phyloP scores from a whole-genome alignment of 2,113 vertebrate genomes.

The Trematocara stigmaticum region DNA sequence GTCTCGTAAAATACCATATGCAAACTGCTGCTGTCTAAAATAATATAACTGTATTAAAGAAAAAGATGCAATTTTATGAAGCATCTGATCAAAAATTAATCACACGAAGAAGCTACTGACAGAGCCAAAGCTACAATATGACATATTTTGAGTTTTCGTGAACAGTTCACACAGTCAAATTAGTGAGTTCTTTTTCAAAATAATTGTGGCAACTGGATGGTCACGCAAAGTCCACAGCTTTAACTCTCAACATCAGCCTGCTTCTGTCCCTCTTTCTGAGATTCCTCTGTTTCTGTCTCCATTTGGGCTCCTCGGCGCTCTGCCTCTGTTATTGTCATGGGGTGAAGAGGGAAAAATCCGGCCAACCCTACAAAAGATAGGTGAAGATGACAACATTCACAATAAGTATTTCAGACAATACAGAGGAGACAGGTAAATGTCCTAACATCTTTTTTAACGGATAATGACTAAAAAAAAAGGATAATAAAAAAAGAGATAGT shows the following conservation, averaged over 20 bases:
- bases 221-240: not conserved
- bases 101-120: not conserved
- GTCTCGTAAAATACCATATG: not conserved
- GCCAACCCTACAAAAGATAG: conserved; percentile 63
- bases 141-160: not conserved
- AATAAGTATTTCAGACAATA: not conserved
- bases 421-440: not conserved
- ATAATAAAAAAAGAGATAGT: not conserved
- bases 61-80: not conserved
- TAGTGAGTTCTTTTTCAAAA: not conserved
- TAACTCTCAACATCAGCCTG: conserved; percentile 26
- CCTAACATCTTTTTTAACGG: not conserved
- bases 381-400: not conserved
- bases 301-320: conserved; percentile 54
- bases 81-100: not conserved
- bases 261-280: not conserved
- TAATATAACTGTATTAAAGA: not conserved
- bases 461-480: not conserved
- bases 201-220: not conserved
- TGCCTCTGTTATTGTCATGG: conserved; percentile 74
- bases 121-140: not conserved
- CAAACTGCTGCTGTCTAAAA: not conserved
- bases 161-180: not conserved
- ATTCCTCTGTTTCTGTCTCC: not conserved
- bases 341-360: conserved; percentile 77